Conservation (phyloP, 1,140 invertebrate genomes). For the Ceratosolen solmsi region DNA sequence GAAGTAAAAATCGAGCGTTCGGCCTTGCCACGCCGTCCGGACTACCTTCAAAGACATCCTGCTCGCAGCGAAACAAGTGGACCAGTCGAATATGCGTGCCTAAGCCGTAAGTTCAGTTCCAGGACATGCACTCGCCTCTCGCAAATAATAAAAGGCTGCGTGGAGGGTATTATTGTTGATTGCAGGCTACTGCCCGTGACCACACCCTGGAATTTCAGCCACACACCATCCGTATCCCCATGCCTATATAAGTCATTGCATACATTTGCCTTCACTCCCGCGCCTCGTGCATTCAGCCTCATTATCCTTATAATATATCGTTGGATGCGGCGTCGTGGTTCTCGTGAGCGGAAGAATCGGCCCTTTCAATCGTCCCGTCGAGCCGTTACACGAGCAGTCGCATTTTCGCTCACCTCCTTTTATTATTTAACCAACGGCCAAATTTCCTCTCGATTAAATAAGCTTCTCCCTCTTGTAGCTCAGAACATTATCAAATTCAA, state of each 20-base stretch:
- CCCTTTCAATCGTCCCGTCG: too few species aligned
- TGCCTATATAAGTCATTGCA: slow-evolving; percentile 29
- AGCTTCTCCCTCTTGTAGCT: too few species aligned
- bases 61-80: slow-evolving; percentile 41
- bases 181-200: slow-evolving; percentile 33
- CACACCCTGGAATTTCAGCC: slow-evolving; percentile 70
- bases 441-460: too few species aligned
- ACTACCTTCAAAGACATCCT: slow-evolving; percentile 43
- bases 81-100: neutral
- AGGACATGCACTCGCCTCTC: too few species aligned
- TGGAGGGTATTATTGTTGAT: neutral
- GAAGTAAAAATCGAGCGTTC: neutral
- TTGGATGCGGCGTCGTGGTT: too few species aligned
- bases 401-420: too few species aligned
- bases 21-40: slow-evolving; percentile 27
- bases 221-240: slow-evolving; percentile 40
- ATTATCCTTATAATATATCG: slow-evolving; percentile 12
- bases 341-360: too few species aligned
- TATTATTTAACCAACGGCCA: too few species aligned
- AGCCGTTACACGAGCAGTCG: too few species aligned
- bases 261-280: neutral
- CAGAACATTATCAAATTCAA: too few species aligned
- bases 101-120: too few species aligned
- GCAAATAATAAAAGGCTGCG: slow-evolving; percentile 7
- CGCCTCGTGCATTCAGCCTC: neutral